Base-by-base conservation (phyloP, 23 tunicate genomes). In the Aplidium turbinatum region DNA sequence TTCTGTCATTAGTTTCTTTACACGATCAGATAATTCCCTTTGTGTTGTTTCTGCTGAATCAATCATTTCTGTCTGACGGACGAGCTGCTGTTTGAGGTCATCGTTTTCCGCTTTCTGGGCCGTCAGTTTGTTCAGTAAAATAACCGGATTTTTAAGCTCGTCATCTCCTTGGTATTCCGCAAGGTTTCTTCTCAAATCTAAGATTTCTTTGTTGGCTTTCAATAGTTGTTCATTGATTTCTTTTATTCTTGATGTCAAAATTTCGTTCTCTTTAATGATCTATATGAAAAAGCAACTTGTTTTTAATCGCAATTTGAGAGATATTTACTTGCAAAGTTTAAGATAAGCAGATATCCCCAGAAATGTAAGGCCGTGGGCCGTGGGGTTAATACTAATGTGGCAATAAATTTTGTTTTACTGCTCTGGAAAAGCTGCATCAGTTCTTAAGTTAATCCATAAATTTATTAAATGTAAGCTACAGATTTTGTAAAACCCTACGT, bases 181-280 rank as follows among this genome's bases (percentile, higher is more conserved):
- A 38, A 68, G 9, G 20, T 9, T 26, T n/a, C 20, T 38, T 38
- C 23, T 21, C 7, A 68, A 21, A 4, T 68, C 23, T 68, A 6
- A 20, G 5, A 68, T 38, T 38, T 68, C 26, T 4, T 38, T 38
- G 16, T 27, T 68, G 25, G 73, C 54, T 4, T n/a, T 22, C 6
- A 4, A 4, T 4, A 68, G 58, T 16, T 68, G 26, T 19, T 68
- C 73, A 25, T 68, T 39, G 13, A 68, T 16, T 23, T 68, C 73
- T 4, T 25, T 6, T 16, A 68, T 38, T 39, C 73, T 68, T 68
- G 56, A 60, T 68, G n/a, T 68, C 22, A 68, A 68, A 36, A 38
- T 11, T 21, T 68, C 27, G 27, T 68, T 68, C 38, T 68, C 73
- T 39, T 68, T 68, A 7, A 38, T 5, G 7, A 22, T 25, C 73